Base-by-base conservation (phyloP, 2,113 vertebrate species). In the Acrocephalus arundinaceus region DNA sequence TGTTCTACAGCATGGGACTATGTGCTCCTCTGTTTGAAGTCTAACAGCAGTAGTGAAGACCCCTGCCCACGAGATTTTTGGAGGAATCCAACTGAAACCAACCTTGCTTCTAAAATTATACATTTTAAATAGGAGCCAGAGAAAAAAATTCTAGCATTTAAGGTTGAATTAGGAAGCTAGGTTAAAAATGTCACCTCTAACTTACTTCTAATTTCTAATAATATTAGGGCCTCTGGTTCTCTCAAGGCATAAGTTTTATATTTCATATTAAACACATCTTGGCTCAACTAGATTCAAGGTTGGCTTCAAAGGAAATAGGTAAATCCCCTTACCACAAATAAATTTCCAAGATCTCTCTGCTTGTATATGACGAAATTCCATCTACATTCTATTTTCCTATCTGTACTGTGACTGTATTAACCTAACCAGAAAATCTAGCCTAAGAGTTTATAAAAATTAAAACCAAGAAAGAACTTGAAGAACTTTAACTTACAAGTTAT, bases 401-500 rank as follows among this genome's bases (percentile, higher is more conserved):
- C 71, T 71, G 16, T n/a, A 75, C 17, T 21, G 17, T 61, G 37
- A 46, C 22, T 46, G 19, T 76, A 24, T 49, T 52, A 85, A 76
- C 16, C 28, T 82, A 82, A 76, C 24, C 6, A 87, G 28, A 85
- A 90, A 78, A 57, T 55, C 33, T 52, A 71, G 30, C 24, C 11
- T 41, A 62, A 62, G 25, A 61, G 13, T 68, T 91, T 77, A 48
- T 27, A 86, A 85, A 85, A 81, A 55, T 37, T 75, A 61, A 86
- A 90, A 72, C 35, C 7, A 72, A 84, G n/a, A 84, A 74, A 85
- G 9, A 76, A 73, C 35, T 46, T 54, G 23, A 75, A 80, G 33
- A 58, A 75, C 28, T 80, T 59, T 65, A 63, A 98, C 98, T 91
- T 97, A 99, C 98, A 52, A 46, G 58, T 93, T 98, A 83, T 94